phyloP scores from a whole-genome alignment of 2,888 invertebrate species.

The Nephrotoma flavescens region DNA sequence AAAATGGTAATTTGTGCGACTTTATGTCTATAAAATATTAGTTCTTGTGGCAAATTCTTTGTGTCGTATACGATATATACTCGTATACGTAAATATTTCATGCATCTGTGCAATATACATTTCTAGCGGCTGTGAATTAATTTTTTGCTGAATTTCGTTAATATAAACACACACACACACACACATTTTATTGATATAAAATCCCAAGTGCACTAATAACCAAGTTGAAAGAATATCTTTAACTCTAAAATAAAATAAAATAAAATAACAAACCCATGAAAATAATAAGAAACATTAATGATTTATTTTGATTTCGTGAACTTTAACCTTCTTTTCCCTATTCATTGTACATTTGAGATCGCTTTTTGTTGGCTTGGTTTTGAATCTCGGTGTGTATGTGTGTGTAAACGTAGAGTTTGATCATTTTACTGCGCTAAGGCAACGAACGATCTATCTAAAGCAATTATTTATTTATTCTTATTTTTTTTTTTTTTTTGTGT shows the following conservation, averaged over 20 bases:
- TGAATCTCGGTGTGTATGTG: background rate
- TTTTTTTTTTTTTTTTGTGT: background rate
- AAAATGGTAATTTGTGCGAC: background rate
- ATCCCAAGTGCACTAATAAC: background rate
- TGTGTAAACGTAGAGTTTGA: background rate
- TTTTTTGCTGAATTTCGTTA: background rate
- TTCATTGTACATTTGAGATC: background rate
- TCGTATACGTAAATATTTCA: background rate
- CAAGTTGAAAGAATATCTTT: background rate
- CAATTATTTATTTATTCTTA: background rate
- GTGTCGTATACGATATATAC: background rate
- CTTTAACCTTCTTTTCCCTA: conserved; percentile 3
- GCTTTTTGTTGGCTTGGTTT: background rate
- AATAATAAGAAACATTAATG: conserved; percentile 2
- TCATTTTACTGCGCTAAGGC: background rate
- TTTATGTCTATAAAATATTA: background rate
- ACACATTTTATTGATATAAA: background rate
- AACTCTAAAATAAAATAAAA: background rate
- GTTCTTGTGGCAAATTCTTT: background rate
- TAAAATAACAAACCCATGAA: background rate
- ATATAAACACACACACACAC: background rate
- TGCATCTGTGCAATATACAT: background rate
- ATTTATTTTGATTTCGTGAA: conserved; percentile 3
- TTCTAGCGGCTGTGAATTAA: background rate
- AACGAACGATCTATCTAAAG: background rate